Conservation (phyloP, 2,888 invertebrate genomes). For the Macaria notata region DNA sequence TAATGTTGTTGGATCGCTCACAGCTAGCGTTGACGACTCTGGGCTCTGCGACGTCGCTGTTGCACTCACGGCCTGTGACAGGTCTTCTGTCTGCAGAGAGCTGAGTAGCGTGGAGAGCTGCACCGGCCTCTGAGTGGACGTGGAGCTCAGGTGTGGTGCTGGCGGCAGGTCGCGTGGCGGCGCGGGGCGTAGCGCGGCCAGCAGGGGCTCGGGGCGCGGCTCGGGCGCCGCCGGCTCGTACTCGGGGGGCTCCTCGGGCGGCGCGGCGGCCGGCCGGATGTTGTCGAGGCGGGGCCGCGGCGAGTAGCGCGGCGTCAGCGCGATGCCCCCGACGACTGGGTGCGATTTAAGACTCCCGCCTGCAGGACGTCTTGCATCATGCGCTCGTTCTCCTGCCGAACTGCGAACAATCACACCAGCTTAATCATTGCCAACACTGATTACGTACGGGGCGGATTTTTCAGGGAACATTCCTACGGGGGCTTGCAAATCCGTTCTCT, state of each 20-base stretch:
- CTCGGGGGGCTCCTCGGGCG: slow-evolving; percentile 68
- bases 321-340: slow-evolving; percentile 79
- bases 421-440: slow-evolving; percentile 54
- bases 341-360: slow-evolving; percentile 80
- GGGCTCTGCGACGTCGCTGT: no score
- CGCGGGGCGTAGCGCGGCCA: slow-evolving; percentile 32
- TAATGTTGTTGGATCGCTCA: no score
- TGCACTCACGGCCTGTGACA: no score
- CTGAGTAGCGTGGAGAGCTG: slow-evolving; percentile 19
- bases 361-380: slow-evolving; percentile 90
- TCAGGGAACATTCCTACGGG: slow-evolving; percentile 25
- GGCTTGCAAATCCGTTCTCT: slow-evolving; percentile 16
- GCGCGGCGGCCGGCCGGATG: slow-evolving; percentile 74
- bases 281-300: slow-evolving; percentile 74
- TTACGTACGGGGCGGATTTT: slow-evolving; percentile 38
- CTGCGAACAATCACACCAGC: slow-evolving; percentile 82
- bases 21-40: no score
- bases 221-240: slow-evolving; percentile 43
- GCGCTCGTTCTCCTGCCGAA: slow-evolving; percentile 94
- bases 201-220: slow-evolving; percentile 36
- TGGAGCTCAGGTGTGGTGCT: neutral
- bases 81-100: no score
- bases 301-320: slow-evolving; percentile 81
- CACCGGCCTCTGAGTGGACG: slow-evolving; percentile 36
- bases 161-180: slow-evolving; percentile 16